These are phyloP conservation scores for Epinephelus malabaricus DNA, from an alignment of 2,797 vertebrate species.

Conservation along the genomic window DNA sequence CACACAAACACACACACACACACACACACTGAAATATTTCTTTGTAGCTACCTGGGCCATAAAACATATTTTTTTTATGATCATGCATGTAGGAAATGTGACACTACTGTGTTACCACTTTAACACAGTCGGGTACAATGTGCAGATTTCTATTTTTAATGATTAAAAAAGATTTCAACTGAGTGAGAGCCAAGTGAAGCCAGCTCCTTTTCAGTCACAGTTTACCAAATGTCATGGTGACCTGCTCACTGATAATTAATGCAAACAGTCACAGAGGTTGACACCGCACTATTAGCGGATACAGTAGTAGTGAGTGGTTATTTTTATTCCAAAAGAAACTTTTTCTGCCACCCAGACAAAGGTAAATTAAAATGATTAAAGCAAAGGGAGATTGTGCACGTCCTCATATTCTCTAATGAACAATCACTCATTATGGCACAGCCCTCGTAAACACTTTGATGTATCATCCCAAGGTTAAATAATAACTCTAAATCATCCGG, in stretches of 20 bases:
- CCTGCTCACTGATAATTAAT: neutral
- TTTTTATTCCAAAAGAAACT: neutral
- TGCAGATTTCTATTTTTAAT: slow-evolving; percentile 17
- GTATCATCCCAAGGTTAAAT: slow-evolving; percentile 7
- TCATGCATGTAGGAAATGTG: slow-evolving; percentile 24
- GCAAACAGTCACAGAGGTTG: neutral
- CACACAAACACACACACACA: neutral
- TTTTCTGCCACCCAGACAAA: neutral
- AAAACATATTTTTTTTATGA: slow-evolving; percentile 38
- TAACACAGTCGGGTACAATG: neutral
- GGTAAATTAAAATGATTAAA: slow-evolving; percentile 1
- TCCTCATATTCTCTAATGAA: slow-evolving; percentile 8
- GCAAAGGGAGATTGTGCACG: neutral
- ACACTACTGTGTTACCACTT: neutral
- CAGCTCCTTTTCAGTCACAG: neutral
- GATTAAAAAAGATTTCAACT: neutral
- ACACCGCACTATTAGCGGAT: neutral
- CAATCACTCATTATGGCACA: slow-evolving; percentile 3
- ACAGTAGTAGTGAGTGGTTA: neutral
- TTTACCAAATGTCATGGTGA: neutral
- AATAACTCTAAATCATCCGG: neutral
- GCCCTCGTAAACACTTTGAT: neutral
- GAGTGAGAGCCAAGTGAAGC: neutral
- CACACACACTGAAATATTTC: neutral
- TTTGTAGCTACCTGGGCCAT: neutral